Evolutionary conservation across 1,140 invertebrate genomes (phyloP).

Genomic region (Teleopsis dalmanni): DNA sequence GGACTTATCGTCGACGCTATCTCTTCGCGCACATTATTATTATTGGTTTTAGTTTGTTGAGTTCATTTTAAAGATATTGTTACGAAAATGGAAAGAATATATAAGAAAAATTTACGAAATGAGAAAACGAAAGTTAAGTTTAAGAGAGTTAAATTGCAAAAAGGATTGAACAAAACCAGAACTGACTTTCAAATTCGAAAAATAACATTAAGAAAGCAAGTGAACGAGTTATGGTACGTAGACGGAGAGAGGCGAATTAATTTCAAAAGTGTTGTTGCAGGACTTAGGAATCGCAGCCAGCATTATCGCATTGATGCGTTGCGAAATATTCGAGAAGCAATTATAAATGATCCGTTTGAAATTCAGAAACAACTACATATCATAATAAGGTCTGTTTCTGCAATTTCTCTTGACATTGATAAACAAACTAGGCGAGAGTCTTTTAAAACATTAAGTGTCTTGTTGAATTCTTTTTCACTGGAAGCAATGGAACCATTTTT

Average conservation of each 20-base stretch:
- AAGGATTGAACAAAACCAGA: slow-evolving; percentile 77
- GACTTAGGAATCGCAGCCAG: slow-evolving; percentile 71
- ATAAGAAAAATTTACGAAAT: slow-evolving; percentile 62
- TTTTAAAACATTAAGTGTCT: slow-evolving; percentile 57
- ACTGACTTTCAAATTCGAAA: slow-evolving; percentile 82
- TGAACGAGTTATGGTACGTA: slow-evolving; percentile 53
- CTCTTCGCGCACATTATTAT: no score
- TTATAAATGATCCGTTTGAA: slow-evolving; percentile 46
- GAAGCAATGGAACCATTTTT: slow-evolving; percentile 59
- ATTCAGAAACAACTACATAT: slow-evolving; percentile 56
- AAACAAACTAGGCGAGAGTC: slow-evolving; percentile 58
- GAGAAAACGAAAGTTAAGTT: slow-evolving; percentile 74
- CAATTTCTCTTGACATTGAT: slow-evolving; percentile 65
- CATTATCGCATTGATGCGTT: slow-evolving; percentile 62
- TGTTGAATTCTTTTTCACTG: slow-evolving; percentile 51
- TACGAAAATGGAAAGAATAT: no score
- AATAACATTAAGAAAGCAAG: slow-evolving; percentile 70
- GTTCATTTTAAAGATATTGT: no score
- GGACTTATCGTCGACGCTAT: no score
- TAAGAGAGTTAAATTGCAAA: slow-evolving; percentile 63
- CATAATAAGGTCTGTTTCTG: slow-evolving; percentile 60
- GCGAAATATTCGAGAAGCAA: slow-evolving; percentile 61
- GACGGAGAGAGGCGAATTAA: slow-evolving; percentile 64
- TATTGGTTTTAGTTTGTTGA: no score
- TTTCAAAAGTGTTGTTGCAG: slow-evolving; percentile 65